A percentile compares a stretch with the other conserved stretches of the same genome.
Evolutionary conservation across 2,797 vertebrate species (phyloP).

Genomic region (Austrolebias charrua): DNA sequence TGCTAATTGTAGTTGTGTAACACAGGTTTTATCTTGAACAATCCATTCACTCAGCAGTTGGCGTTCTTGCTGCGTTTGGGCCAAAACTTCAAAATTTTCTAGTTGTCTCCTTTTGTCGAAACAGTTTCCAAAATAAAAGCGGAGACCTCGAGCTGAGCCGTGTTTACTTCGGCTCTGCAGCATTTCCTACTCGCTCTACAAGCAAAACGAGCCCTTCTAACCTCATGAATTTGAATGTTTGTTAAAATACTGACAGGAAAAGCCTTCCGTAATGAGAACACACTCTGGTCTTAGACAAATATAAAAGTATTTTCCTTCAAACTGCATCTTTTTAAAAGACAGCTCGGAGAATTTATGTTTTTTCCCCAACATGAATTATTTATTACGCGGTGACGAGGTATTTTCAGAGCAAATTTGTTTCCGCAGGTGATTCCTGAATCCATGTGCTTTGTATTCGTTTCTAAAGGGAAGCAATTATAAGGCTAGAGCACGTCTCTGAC

Average conservation of each 20-base stretch:
- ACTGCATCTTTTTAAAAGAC: neutral
- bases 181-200: constrained; percentile 2
- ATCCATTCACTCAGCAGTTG: too few relatives aligned
- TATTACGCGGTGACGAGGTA: constrained; percentile 1
- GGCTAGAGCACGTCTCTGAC: neutral
- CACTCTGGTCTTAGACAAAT: neutral
- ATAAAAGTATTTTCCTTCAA: constrained; percentile 1
- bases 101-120: neutral
- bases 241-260: neutral
- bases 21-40: too few relatives aligned
- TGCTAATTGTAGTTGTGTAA: too few relatives aligned
- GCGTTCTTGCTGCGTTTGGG: too few relatives aligned
- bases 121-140: neutral
- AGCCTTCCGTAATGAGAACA: neutral
- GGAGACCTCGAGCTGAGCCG: constrained; percentile 1
- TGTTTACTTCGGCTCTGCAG: neutral
- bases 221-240: neutral
- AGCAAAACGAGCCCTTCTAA: neutral
- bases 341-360: constrained; percentile 11
- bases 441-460: constrained; percentile 4
- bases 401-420: constrained; percentile 35
- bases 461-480: neutral
- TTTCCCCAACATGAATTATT: constrained; percentile 35
- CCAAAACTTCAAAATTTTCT: too few relatives aligned
- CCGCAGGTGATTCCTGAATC: constrained; percentile 31